These are phyloP conservation scores for Drosophila rellima DNA, from an alignment of 2,888 invertebrate species.

Conservation along the genomic window DNA sequence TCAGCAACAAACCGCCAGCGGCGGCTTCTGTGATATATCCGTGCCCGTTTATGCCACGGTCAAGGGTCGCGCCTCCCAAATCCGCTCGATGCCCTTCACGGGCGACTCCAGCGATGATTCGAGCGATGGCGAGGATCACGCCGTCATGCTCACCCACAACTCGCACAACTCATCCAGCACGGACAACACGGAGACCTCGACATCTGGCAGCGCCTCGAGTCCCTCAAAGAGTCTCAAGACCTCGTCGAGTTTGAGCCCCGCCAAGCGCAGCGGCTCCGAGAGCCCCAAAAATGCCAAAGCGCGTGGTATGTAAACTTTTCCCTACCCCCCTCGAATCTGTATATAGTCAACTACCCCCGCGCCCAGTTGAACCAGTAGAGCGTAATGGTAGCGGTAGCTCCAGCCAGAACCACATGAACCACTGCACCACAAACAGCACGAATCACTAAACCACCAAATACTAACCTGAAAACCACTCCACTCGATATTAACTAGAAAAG, in stretches of 20 bases:
- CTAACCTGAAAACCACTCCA: conserved; percentile 1
- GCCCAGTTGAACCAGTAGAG: conserved; percentile 30
- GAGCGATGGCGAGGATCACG: conserved; percentile 94
- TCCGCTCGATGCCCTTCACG: conserved; percentile 97
- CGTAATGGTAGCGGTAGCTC: conserved; percentile 49
- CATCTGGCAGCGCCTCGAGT: conserved; percentile 90
- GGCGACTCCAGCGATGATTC: conserved; percentile 98
- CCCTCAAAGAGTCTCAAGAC: conserved; percentile 95
- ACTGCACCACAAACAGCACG: conserved; percentile 21
- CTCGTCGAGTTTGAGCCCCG: conserved; percentile 93
- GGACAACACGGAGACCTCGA: conserved; percentile 88
- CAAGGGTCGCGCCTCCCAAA: conserved; percentile 98
- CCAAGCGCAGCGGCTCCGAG: conserved; percentile 93
- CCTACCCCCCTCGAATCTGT: background rate
- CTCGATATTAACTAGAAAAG: background rate
- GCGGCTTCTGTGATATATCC: conserved; percentile 95
- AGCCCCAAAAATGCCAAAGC: conserved; percentile 92
- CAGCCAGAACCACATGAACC: background rate
- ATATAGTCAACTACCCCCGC: background rate
- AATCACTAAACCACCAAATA: conserved; percentile 5
- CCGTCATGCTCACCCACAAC: conserved; percentile 85
- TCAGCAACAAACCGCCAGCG: conserved; percentile 87
- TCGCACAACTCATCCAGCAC: conserved; percentile 86
- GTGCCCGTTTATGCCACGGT: conserved; percentile 98
- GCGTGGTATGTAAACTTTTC: conserved; percentile 88